Conservation (phyloP, 2,113 vertebrate genomes). For the Pimephales promelas region DNA sequence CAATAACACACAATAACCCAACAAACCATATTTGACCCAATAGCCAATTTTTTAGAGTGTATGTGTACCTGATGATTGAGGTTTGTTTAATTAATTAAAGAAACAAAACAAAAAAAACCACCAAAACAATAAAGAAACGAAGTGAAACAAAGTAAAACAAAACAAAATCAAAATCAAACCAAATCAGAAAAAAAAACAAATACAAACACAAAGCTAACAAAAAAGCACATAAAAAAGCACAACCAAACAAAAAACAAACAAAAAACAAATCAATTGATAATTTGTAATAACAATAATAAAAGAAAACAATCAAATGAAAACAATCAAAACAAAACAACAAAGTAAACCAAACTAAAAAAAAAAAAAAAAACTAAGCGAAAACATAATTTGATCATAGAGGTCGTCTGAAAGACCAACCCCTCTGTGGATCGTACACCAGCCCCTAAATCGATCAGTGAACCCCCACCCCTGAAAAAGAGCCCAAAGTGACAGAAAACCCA, state of each 20-base stretch:
- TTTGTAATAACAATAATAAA: not conserved
- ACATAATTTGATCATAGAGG: slow-evolving; percentile 32
- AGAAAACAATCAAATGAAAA: not conserved
- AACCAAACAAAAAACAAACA: not conserved
- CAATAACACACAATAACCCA: too few species aligned
- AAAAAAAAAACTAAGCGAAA: not conserved
- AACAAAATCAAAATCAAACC: not conserved
- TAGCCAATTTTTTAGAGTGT: too few species aligned
- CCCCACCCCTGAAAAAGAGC: slow-evolving; percentile 61
- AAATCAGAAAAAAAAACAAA: not conserved
- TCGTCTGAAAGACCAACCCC: slow-evolving; percentile 50
- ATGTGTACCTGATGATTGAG: not conserved
- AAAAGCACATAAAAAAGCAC: not conserved
- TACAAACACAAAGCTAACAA: not conserved
- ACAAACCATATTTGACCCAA: too few species aligned
- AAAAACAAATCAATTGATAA: not conserved
- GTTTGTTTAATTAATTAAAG: not conserved
- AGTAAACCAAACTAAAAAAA: not conserved
- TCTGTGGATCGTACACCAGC: slow-evolving; percentile 19
- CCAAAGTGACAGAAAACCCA: slow-evolving; percentile 74
- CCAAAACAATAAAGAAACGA: not conserved
- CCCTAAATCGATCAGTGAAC: slow-evolving; percentile 58
- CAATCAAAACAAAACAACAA: not conserved
- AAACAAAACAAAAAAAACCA: not conserved
- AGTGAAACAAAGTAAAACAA: too few species aligned